A percentile compares a stretch with the other conserved stretches of the same genome.
These are phyloP conservation scores for Cheirogaleus major DNA, from an alignment of 2,797 vertebrate species.

Conservation along the genomic window DNA sequence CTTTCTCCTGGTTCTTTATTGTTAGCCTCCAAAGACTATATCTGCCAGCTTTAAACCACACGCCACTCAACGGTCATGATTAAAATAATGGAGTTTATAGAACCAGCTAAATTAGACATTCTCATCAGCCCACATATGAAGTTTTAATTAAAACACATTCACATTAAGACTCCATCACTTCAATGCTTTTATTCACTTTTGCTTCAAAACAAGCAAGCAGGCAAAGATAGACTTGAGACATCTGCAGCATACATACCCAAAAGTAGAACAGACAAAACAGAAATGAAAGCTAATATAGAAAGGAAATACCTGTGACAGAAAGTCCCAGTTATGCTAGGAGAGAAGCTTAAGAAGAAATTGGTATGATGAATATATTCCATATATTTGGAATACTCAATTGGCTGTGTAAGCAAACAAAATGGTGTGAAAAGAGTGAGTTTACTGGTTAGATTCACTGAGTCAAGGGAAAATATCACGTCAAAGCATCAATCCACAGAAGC, in stretches of 20 bases:
- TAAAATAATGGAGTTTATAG: conserved; percentile 60
- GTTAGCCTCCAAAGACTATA: conserved; percentile 49
- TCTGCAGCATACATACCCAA: conserved; percentile 26
- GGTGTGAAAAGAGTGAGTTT: conserved; percentile 36
- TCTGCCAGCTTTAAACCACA: conserved; percentile 56
- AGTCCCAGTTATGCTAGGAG: conserved; percentile 44
- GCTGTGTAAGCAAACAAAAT: conserved; percentile 64
- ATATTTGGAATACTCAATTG: conserved; percentile 62
- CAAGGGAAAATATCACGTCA: conserved; percentile 49
- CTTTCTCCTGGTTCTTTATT: conserved; percentile 37
- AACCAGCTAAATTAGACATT: conserved; percentile 59
- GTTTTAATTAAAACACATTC: conserved; percentile 73
- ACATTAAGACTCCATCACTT: conserved; percentile 58
- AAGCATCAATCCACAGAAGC: conserved; percentile 63
- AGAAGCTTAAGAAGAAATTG: conserved; percentile 52
- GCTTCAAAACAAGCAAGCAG: conserved; percentile 60
- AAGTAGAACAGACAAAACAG: conserved; percentile 53
- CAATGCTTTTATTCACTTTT: conserved; percentile 48
- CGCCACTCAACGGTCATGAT: conserved; percentile 15
- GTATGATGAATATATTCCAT: conserved; percentile 64
- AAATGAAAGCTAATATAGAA: conserved; percentile 65
- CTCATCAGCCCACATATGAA: conserved; percentile 54
- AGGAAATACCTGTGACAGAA: conserved; percentile 69
- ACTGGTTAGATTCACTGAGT: conserved; percentile 44
- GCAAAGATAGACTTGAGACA: conserved; percentile 30